These are phyloP conservation scores for Aviceda subcristata DNA, from an alignment of 2,113 vertebrate genomes.

Conservation along the genomic window DNA sequence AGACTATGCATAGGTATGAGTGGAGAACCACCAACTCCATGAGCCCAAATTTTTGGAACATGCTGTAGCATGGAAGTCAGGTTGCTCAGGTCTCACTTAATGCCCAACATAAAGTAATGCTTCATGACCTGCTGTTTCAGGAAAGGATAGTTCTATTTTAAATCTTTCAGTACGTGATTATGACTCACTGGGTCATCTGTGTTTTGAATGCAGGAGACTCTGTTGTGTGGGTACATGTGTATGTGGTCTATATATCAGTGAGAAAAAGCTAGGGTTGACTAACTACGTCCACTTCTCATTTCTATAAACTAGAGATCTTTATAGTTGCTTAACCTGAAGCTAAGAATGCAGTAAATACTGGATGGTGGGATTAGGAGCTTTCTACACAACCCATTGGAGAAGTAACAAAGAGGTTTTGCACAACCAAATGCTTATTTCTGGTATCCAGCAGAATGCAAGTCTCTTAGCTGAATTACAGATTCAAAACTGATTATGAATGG, in stretches of 20 bases:
- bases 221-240: neutral
- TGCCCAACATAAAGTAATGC: neutral
- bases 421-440: neutral
- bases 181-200: neutral
- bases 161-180: neutral
- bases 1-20: neutral
- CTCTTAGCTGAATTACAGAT: neutral
- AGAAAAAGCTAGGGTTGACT: neutral
- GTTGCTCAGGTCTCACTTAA: neutral
- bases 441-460: neutral
- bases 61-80: neutral
- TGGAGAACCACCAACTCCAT: neutral
- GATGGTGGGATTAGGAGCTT: neutral
- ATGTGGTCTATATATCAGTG: neutral
- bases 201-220: neutral
- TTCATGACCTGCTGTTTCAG: neutral
- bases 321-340: neutral
- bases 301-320: neutral
- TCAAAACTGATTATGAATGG: neutral
- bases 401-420: neutral
- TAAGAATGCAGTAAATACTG: neutral
- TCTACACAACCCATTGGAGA: neutral
- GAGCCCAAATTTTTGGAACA: neutral
- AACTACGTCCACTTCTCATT: neutral
- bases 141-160: neutral